phyloP scores from a whole-genome alignment of 2,113 vertebrate species.

The Microcebus tavaratra region DNA sequence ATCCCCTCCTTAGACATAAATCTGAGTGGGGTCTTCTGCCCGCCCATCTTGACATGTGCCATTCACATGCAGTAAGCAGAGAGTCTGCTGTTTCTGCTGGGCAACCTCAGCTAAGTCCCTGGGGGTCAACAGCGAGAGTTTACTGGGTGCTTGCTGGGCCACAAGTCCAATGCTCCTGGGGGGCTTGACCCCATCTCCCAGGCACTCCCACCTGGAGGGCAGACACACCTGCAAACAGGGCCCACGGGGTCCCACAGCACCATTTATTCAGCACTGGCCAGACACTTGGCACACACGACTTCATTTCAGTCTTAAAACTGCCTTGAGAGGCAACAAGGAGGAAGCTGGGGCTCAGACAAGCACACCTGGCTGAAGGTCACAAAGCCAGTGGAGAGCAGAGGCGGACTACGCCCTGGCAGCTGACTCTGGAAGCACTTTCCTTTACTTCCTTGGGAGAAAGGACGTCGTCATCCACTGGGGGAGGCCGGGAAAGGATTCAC shows the following conservation, averaged over 20 bases:
- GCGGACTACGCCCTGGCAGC: background rate
- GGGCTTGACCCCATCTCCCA: background rate
- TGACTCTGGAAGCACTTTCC: background rate
- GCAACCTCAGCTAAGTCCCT: background rate
- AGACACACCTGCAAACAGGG: rapidly evolving
- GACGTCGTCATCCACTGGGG: rapidly evolving
- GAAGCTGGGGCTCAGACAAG: background rate
- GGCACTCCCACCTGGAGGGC: rapidly evolving
- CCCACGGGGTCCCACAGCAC: rapidly evolving
- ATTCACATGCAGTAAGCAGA: background rate
- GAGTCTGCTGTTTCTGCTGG: background rate
- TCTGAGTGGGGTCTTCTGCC: background rate
- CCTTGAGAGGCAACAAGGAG: background rate
- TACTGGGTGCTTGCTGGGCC: background rate
- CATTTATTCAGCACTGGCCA: background rate
- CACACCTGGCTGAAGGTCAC: background rate
- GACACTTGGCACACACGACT: background rate
- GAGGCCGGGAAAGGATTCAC: background rate
- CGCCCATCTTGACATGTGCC: background rate
- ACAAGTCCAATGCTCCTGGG: rapidly evolving
- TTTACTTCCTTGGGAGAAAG: background rate
- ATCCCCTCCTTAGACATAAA: background rate
- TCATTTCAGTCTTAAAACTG: background rate
- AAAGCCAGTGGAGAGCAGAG: background rate
- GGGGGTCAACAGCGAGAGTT: background rate